Conservation (phyloP, 2,888 invertebrate species). For the Dorcus parallelipipedus region DNA sequence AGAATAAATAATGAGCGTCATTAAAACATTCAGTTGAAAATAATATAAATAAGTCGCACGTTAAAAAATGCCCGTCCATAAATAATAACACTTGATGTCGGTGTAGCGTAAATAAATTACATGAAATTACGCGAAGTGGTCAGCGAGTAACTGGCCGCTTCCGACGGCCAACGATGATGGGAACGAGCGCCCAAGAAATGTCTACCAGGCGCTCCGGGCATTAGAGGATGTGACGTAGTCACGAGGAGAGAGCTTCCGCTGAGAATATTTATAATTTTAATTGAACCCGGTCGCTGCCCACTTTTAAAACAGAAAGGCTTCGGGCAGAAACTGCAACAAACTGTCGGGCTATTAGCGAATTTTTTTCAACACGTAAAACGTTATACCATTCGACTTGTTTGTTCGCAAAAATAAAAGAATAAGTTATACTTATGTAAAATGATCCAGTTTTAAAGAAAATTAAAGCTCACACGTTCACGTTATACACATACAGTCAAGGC, state of each 20-base stretch:
- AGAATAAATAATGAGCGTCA: neutral
- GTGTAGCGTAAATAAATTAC: slow-evolving; percentile 18
- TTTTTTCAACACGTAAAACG: no score
- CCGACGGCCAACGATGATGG: slow-evolving; percentile 13
- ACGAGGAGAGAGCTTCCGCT: slow-evolving; percentile 8
- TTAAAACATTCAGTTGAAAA: neutral
- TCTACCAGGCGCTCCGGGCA: neutral
- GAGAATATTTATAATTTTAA: no score
- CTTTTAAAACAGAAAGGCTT: no score
- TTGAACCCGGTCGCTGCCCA: no score
- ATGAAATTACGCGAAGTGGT: slow-evolving; percentile 14
- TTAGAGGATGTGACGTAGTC: slow-evolving; percentile 14
- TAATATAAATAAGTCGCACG: neutral
- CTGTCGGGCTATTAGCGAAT: no score
- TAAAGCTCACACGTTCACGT: no score
- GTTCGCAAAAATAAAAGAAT: no score
- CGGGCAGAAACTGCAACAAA: no score
- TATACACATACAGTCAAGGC: no score
- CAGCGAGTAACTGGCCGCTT: slow-evolving; percentile 17
- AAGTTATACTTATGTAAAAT: no score
- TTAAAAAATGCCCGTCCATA: neutral
- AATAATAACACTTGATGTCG: neutral
- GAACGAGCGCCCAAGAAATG: neutral
- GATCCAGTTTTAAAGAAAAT: no score
- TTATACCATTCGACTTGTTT: no score